Evolutionary conservation across 2,888 invertebrate genomes (phyloP), one percentile per base, ranked within the genome.

Genomic region (Pheosia gnoma): DNA sequence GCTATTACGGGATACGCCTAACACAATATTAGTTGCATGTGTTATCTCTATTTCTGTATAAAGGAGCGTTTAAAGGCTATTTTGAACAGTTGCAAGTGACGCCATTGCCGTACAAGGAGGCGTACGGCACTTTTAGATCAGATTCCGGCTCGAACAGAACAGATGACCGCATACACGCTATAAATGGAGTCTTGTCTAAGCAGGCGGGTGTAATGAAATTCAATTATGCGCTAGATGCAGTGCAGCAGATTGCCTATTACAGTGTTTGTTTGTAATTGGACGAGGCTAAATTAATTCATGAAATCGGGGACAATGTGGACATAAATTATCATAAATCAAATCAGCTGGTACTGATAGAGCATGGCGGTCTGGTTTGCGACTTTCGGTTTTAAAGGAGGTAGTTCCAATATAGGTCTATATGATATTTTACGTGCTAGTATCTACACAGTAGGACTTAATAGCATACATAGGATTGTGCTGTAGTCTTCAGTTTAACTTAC

Each of bases 111-210:
- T 74, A 75, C 58, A 75, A 66, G 71, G 75, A 62, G 63, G 63
- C 63, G 38, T 57, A 38, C 59, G 38, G 47, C 59, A 59, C 62
- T 62, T 57, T 59, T 59, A 55, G 43, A 60, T 53, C 63, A 67
- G 66, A 66, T 59, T 37, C 55, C 53, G 62, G 68, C 68, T 54
- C 63, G 67, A 63, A 62, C 65, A 64, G 60, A 57, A 60, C 59
- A 67, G 66, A 72, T 74, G 75, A 74, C 79, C 71, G 65, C 70
- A 72, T 61, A 59, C 39, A 47, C 65, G 57, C 71, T 76, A 79
- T 75, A 79, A 75, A 77, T 57, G 77, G 75, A 66, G 63, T 68
- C 74, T 66, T 60, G 73, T 68, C 69, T 70, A 66, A 64, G 64
- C 36, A 60, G 49, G 57, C 39, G 57, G 47, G 54, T 66, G 60